Evolutionary conservation across 2,888 invertebrate species (phyloP).

Genomic region (Emesis russula): DNA sequence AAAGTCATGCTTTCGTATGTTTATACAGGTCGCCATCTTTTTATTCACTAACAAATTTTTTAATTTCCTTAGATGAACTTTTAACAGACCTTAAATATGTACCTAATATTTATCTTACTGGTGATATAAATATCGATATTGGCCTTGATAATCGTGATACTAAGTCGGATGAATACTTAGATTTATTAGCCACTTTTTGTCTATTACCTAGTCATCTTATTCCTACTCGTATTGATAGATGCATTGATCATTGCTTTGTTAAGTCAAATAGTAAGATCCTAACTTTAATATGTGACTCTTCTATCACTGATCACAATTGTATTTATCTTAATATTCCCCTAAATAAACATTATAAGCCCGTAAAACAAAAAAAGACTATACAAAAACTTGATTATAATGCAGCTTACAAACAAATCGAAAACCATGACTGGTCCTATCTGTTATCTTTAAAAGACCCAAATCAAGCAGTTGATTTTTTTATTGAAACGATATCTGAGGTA

Average conservation of each 20-base stretch:
- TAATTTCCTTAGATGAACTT: slow-evolving; percentile 16
- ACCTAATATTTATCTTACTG: slow-evolving; percentile 50
- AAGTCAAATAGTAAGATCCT: slow-evolving; percentile 34
- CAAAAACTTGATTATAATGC: background rate
- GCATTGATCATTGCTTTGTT: slow-evolving; percentile 51
- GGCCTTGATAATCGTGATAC: background rate
- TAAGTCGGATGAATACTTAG: slow-evolving; percentile 42
- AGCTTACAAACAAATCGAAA: background rate
- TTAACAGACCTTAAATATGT: slow-evolving; percentile 17
- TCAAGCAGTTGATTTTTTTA: slow-evolving; percentile 8
- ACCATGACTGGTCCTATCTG: background rate
- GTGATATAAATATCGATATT: slow-evolving; percentile 57
- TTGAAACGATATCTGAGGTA: background rate
- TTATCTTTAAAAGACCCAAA: slow-evolving; percentile 10
- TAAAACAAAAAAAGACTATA: background rate
- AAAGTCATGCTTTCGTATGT: slow-evolving; percentile 26
- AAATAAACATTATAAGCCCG: background rate
- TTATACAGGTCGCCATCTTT: slow-evolving; percentile 52
- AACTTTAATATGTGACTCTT: slow-evolving; percentile 43
- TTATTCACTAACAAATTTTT: slow-evolving; percentile 14
- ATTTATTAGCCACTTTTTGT: slow-evolving; percentile 41
- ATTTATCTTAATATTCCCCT: background rate
- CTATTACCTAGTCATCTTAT: slow-evolving; percentile 49
- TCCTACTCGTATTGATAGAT: slow-evolving; percentile 55
- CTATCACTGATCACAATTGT: slow-evolving; percentile 51